Evolutionary conservation across 2,797 vertebrate species (phyloP).

Genomic region (Diplodus sargus): DNA sequence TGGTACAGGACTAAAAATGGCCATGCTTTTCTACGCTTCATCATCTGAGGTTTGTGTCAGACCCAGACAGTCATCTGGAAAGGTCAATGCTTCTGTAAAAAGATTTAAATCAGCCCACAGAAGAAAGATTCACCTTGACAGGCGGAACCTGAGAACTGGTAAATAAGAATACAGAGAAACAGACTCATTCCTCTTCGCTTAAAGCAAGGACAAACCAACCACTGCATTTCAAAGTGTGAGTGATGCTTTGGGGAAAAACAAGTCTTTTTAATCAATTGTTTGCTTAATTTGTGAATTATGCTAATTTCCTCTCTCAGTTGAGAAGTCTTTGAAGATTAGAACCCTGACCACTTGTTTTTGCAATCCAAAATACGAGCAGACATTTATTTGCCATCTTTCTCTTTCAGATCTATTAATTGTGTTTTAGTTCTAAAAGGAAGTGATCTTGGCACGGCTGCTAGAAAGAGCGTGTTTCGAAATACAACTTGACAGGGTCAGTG

Average conservation of each 20-base stretch:
- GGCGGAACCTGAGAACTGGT: constrained; percentile 77
- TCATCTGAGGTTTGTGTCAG: constrained; percentile 82
- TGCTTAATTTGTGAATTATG: constrained; percentile 2
- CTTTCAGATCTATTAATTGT: constrained; percentile 68
- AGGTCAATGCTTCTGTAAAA: constrained; percentile 84
- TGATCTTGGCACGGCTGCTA: constrained; percentile 64
- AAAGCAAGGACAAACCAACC: constrained; percentile 55
- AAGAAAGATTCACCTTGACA: constrained; percentile 85
- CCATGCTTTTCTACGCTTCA: constrained; percentile 73
- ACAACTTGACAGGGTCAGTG: constrained; percentile 71
- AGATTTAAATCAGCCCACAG: constrained; percentile 81
- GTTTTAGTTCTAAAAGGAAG: constrained; percentile 62
- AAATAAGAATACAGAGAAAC: constrained; percentile 76
- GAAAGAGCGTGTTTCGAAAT: constrained; percentile 71
- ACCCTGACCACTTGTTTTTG: constrained; percentile 26
- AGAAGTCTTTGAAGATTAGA: constrained; percentile 19
- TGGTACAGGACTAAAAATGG: constrained; percentile 73
- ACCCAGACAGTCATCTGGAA: constrained; percentile 81
- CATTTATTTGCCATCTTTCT: constrained; percentile 31
- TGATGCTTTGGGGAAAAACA: constrained; percentile 24
- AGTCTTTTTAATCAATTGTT: constrained; percentile 25
- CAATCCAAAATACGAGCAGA: constrained; percentile 27
- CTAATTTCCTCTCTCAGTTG: constrained; percentile 3
- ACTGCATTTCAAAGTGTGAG: constrained; percentile 51
- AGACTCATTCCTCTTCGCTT: constrained; percentile 56